These are phyloP conservation scores for Apus apus DNA, from an alignment of 2,113 vertebrate species.

Conservation along the genomic window DNA sequence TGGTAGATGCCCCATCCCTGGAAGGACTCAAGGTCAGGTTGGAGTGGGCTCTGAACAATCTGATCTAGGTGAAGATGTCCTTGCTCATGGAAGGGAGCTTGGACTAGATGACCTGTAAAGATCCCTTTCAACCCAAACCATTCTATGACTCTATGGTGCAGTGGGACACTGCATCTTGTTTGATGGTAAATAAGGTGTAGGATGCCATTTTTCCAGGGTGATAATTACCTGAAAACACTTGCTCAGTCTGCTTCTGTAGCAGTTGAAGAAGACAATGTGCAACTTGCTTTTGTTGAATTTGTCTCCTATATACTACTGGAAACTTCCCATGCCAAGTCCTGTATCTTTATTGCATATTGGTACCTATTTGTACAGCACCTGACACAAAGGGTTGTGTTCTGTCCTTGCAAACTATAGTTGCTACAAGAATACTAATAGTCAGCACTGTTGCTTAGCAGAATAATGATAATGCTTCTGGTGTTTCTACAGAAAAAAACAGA, in stretches of 20 bases:
- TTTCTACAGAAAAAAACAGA: neutral
- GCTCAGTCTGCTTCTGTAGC: neutral
- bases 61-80: too few species aligned
- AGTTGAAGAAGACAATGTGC: neutral
- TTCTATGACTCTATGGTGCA: neutral
- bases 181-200: neutral
- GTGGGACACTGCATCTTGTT: neutral
- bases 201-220: neutral
- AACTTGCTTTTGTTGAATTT: neutral
- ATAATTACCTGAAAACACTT: neutral
- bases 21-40: too few species aligned
- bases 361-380: neutral
- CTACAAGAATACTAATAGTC: neutral
- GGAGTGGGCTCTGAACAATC: too few species aligned
- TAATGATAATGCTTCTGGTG: neutral
- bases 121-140: too few species aligned
- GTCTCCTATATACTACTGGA: neutral
- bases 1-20: too few species aligned
- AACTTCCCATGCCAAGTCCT: neutral
- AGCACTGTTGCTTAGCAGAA: neutral
- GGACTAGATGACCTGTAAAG: too few species aligned
- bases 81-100: too few species aligned
- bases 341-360: neutral
- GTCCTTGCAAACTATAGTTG: neutral
- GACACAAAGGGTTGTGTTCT: neutral